Evolutionary conservation across 2,888 invertebrate genomes (phyloP), one percentile per base, ranked within the genome.

Genomic region (Drosophila macrospina): DNA sequence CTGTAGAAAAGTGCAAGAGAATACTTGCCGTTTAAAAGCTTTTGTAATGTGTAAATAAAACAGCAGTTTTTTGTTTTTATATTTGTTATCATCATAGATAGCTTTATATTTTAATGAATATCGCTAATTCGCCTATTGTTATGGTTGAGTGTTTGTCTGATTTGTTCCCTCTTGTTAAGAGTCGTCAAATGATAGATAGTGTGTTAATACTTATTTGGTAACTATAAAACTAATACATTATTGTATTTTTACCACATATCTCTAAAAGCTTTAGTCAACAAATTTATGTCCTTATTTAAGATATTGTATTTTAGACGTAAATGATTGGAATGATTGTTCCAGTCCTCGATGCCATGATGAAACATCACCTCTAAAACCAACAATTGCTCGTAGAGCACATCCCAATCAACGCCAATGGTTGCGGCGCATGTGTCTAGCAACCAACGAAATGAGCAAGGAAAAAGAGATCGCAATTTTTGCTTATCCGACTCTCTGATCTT

Each of bases 381-480:
- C 4, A 92, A 16, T 32, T 92, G 90, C n/a, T 90, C 87, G 37
- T 91, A 92, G 0, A 92, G 28, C 1, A 84, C 64, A 6, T 66
- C 59, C 86, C 90, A 89, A 0, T 88, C 80, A 5, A 90, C 78
- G 15, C 87, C 87, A 50, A 92, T 80, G 7, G 90, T 89, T 8
- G 88, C 80, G 0, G 92, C 90, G 66, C 92, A 92, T 0, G 86
- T 90, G 24, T 91, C 89, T n/a, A 92, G 45, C 2, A 92, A 68
- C 92, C 92, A 92, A 37, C 86, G 80, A 54, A 92, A 92, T 13
- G 84, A 91, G 36, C 78, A 65, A 6, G 92, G 90, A 10, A 92
- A 88, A 42, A 84, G 77, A 5, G 74, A 64, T 24, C 88, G 80
- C 2, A 91, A 20, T 28, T 88, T 72, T 0, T 68, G 66, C 16